phyloP scores from a whole-genome alignment of 1,140 invertebrate genomes.

The Amphibalanus amphitrite region DNA sequence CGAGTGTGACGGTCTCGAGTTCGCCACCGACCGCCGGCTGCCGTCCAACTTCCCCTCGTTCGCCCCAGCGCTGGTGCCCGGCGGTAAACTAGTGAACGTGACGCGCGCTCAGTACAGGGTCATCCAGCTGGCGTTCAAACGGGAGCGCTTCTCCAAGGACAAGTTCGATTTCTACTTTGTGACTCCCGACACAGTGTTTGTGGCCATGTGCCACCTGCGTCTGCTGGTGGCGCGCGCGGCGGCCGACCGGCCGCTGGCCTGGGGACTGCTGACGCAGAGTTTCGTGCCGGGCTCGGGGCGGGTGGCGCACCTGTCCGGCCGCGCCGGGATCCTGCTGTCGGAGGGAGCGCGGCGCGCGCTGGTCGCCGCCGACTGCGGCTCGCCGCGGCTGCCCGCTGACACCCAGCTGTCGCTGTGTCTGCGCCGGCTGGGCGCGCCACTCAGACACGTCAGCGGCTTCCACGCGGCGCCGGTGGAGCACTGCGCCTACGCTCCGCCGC shows the following conservation, averaged over 20 bases:
- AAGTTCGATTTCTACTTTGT: background rate
- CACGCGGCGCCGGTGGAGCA: background rate
- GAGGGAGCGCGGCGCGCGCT: background rate
- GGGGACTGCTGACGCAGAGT: background rate
- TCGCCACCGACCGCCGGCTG: background rate
- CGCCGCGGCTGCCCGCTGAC: background rate
- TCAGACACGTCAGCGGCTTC: background rate
- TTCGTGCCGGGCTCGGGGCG: background rate
- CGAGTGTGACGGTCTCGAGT: background rate
- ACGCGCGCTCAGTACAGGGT: background rate
- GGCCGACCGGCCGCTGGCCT: background rate
- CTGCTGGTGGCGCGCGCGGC: background rate
- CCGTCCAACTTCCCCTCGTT: background rate
- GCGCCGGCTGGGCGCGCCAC: background rate
- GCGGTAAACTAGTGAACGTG: too few species aligned
- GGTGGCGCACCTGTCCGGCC: background rate
- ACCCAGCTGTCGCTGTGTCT: background rate
- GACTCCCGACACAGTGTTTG: background rate
- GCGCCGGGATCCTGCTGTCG: background rate
- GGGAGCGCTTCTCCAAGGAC: background rate
- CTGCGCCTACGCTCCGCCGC: background rate
- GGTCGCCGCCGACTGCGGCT: background rate
- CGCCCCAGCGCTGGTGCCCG: too few species aligned
- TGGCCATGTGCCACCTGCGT: background rate
- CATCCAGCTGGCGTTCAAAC: background rate